These are phyloP conservation scores for Echinops telfairi DNA, from an alignment of 2,113 vertebrate species.

Conservation along the genomic window DNA sequence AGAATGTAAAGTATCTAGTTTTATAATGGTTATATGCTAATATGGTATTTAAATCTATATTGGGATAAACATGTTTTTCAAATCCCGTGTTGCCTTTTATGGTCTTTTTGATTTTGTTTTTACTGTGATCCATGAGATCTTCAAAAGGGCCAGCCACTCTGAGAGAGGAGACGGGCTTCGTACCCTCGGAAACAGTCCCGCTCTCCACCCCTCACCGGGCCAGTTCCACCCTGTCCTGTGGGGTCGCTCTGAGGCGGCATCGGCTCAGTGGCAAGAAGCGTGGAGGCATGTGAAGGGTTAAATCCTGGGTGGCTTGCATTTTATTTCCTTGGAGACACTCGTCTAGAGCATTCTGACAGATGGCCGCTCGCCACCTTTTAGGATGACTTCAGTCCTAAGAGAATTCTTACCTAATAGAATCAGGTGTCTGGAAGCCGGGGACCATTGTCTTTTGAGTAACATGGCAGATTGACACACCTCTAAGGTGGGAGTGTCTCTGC, in stretches of 20 bases:
- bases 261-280: too few relatives aligned
- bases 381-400: slow-evolving; percentile 24
- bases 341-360: slow-evolving; percentile 9
- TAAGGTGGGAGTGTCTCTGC: slow-evolving; percentile 14
- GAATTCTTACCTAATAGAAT: slow-evolving; percentile 56
- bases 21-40: not conserved
- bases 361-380: not conserved
- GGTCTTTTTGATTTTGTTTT: not conserved
- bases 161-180: too few relatives aligned
- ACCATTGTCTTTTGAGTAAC: not conserved
- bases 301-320: slow-evolving; percentile 11
- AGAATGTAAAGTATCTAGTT: not conserved
- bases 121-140: not conserved
- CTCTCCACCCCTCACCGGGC: too few relatives aligned
- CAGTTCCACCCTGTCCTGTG: too few relatives aligned
- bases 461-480: slow-evolving; percentile 27
- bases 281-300: not conserved
- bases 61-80: not conserved
- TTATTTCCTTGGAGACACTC: not conserved
- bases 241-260: too few relatives aligned
- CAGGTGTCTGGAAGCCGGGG: slow-evolving; percentile 11
- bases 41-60: not conserved
- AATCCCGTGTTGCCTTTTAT: not conserved
- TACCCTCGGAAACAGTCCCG: too few relatives aligned
- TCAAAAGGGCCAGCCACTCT: too few relatives aligned